Evolutionary conservation across 2,888 invertebrate genomes (phyloP).

Genomic region (Parapristionchus giblindavisi): DNA sequence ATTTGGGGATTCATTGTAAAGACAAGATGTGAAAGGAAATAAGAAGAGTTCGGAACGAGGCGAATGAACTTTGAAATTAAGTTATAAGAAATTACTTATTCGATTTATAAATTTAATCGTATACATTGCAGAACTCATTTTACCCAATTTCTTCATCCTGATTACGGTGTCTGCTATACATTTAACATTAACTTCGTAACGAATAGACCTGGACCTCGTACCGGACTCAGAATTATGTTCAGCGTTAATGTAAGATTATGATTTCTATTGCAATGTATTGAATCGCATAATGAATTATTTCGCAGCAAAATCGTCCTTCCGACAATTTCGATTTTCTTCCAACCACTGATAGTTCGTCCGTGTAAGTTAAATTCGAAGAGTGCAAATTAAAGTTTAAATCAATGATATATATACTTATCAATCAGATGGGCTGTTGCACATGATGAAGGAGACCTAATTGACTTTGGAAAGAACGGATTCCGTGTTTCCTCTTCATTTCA

Average conservation of each 20-base stretch:
- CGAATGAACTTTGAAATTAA: too few relatives aligned
- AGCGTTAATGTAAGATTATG: conserved; percentile 18
- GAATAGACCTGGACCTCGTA: background rate
- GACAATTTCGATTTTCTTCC: conserved; percentile 17
- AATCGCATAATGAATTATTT: too few relatives aligned
- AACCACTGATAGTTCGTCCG: conserved; percentile 15
- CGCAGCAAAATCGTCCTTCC: conserved; percentile 13
- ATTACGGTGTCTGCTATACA: conserved; percentile 32
- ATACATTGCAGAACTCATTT: conserved; percentile 20
- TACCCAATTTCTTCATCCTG: conserved; percentile 31
- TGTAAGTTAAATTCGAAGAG: background rate
- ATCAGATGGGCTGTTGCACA: conserved; percentile 17
- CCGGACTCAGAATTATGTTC: conserved; percentile 23
- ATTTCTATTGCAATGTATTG: too few relatives aligned
- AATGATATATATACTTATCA: background rate
- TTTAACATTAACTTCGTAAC: background rate
- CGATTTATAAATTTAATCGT: too few relatives aligned
- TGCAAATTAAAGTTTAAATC: background rate
- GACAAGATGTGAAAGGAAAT: too few relatives aligned
- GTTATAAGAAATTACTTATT: too few relatives aligned
- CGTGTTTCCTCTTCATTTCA: background rate
- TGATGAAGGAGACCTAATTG: background rate
- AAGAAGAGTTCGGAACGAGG: too few relatives aligned
- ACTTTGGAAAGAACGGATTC: conserved; percentile 12
- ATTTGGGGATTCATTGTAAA: too few relatives aligned